Evolutionary conservation across 2,888 invertebrate species (phyloP).

Genomic region (Torymus auratus): DNA sequence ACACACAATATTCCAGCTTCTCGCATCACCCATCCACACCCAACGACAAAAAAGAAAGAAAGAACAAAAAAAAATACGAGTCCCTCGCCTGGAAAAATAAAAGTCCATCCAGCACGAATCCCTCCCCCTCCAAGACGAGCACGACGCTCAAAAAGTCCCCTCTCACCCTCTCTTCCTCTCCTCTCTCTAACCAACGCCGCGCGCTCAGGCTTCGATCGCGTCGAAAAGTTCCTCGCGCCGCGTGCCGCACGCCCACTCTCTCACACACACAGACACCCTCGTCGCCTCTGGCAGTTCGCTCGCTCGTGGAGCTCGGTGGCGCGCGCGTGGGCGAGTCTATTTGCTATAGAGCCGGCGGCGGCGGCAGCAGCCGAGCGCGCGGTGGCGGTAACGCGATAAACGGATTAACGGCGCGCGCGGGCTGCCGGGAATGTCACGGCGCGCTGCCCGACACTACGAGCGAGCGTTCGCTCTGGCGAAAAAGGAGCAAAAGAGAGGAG

Average conservation of each 20-base stretch:
- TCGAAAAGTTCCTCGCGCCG: not conserved
- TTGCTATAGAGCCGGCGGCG: slow-evolving; percentile 23
- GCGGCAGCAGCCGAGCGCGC: slow-evolving; percentile 59
- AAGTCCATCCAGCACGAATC: too few relatives aligned
- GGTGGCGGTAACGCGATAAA: slow-evolving; percentile 76
- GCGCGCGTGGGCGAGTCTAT: slow-evolving; percentile 44
- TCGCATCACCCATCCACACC: too few relatives aligned
- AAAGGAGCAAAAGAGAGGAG: not conserved
- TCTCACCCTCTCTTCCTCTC: too few relatives aligned
- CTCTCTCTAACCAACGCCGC: too few relatives aligned
- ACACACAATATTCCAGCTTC: too few relatives aligned
- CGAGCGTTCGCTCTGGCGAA: not conserved
- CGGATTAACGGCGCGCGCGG: slow-evolving; percentile 74
- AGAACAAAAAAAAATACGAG: too few relatives aligned
- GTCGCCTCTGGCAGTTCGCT: too few relatives aligned
- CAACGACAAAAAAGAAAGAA: too few relatives aligned
- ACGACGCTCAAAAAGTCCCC: too few relatives aligned
- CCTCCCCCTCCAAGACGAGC: too few relatives aligned
- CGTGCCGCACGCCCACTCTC: not conserved
- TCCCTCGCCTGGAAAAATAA: too few relatives aligned
- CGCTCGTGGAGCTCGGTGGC: not conserved
- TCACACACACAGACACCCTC: too few relatives aligned
- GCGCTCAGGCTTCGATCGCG: not conserved
- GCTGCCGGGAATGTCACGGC: slow-evolving; percentile 64
- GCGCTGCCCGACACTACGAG: slow-evolving; percentile 27